phyloP scores from a whole-genome alignment of 2,113 vertebrate species.

The Cichladusa arquata region DNA sequence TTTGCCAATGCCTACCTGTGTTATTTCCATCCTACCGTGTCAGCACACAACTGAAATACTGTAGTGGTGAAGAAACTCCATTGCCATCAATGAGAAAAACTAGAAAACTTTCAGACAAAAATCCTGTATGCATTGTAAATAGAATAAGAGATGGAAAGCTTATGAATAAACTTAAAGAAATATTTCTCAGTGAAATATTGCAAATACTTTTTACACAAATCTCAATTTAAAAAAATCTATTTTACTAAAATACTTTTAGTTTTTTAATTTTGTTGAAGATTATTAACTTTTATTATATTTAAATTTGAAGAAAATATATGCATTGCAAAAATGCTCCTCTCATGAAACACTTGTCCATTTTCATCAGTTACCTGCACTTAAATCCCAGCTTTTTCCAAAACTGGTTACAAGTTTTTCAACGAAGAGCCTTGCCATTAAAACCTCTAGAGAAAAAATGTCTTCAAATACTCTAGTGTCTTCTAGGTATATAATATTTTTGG shows the following conservation, averaged over 20 bases:
- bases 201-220: not conserved
- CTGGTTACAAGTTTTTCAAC: not conserved
- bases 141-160: not conserved
- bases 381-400: not conserved
- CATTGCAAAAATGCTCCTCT: not conserved
- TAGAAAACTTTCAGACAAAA: not conserved
- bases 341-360: not conserved
- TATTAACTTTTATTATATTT: not conserved
- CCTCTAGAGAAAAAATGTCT: not conserved
- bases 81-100: not conserved
- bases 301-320: accelerated
- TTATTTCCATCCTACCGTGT: not conserved
- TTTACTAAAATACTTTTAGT: not conserved
- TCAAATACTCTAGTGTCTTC: not conserved
- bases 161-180: not conserved
- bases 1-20: not conserved
- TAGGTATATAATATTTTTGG: not conserved
- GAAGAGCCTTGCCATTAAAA: not conserved
- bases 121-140: not conserved
- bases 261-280: not conserved
- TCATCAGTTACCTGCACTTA: not conserved
- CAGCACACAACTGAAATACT: not conserved
- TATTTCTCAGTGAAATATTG: not conserved
- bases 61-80: not conserved
- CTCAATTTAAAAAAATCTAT: not conserved